Conservation (phyloP, 2,888 invertebrate species). For the Lamellibrachia columna region DNA sequence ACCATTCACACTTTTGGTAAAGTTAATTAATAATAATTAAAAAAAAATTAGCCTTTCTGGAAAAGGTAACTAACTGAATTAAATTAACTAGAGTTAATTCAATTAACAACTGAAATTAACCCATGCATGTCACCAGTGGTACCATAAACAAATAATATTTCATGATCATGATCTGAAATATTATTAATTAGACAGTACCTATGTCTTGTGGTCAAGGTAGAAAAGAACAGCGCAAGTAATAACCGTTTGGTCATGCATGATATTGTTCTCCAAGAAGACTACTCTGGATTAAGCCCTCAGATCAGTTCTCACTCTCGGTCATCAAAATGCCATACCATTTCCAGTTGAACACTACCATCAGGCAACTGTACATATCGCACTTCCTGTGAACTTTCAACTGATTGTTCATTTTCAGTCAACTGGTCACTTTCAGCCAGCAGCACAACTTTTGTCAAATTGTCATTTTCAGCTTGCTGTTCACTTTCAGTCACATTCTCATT, state of each 20-base stretch:
- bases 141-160: background rate
- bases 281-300: background rate
- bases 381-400: background rate
- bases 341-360: background rate
- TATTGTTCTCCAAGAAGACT: background rate
- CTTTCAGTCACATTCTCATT: background rate
- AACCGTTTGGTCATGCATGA: background rate
- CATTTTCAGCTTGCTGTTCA: background rate
- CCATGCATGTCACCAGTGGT: background rate
- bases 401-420: background rate
- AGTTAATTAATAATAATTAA: too few relatives aligned
- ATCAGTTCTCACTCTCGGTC: background rate
- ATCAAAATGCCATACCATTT: background rate
- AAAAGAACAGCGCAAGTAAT: background rate
- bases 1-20: too few relatives aligned
- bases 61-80: too few relatives aligned
- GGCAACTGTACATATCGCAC: background rate
- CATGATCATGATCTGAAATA: background rate
- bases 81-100: background rate
- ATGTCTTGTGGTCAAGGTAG: background rate
- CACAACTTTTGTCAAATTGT: background rate
- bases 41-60: too few relatives aligned
- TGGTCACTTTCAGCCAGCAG: background rate
- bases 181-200: background rate
- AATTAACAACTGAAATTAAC: background rate